Base-by-base conservation (phyloP, 1,140 invertebrate genomes). In the Drosophila tsacasi region DNA sequence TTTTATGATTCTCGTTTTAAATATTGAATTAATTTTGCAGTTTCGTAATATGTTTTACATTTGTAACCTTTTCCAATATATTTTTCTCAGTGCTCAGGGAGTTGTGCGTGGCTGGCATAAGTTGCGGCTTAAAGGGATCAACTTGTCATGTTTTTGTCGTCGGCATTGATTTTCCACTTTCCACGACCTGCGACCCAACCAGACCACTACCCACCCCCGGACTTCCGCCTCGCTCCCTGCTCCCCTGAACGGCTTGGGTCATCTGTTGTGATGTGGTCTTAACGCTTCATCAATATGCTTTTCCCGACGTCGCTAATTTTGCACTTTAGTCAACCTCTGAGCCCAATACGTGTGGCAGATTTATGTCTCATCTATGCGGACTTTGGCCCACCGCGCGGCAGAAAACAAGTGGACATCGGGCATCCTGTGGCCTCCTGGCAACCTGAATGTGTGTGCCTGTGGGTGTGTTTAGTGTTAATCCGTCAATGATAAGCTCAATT, bases 401-500 rank as follows among this genome's bases (percentile, higher is more conserved):
- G 50, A 73, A 71, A 87, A 87, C 83, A 86, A 86, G 79, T 86
- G 83, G 54, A 72, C 58, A 68, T 23, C 47, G 50, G 39, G 30
- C 63, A 55, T 42, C 57, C 47, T 42, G 57, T 71, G 69, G 67
- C 54, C 19, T 25, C 42, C 44, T 25, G 54, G 37, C 54, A 39
- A 19, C 44, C 47, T 10, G 35, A 44, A 23, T 47, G 25, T 52
- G 25, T 46, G 68, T 62, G 58, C 79, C 49, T 76, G 83, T 42
- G 77, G 61, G 71, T 85, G 79, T 90, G 79, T 90, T 85, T 86
- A 90, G 86, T 90, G 86, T 91, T 90, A 90, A 90, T 90, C 86
- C 86, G 86, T 90, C 86, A 91, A 90, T 91, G 86, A 90, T 90
- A 90, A 90, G 86, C 86, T 90, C 86, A 90, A 90, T 90, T 90